Evolutionary conservation across 1,140 invertebrate species (phyloP).

Genomic region (Aphis craccivora): DNA sequence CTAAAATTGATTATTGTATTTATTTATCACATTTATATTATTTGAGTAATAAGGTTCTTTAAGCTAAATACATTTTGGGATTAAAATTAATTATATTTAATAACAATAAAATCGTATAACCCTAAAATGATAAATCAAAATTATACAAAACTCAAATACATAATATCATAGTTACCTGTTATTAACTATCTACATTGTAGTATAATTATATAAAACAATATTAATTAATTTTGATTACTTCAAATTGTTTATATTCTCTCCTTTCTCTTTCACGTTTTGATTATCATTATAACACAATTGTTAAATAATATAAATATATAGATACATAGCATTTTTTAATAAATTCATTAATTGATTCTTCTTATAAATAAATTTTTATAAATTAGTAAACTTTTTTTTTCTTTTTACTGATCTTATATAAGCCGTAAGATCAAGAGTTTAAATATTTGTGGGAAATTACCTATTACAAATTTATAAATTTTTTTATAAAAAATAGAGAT

Average conservation of each 20-base stretch:
- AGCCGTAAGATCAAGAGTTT: too few species aligned
- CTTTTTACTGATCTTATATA: too few species aligned
- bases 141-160: background rate
- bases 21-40: background rate
- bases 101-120: background rate
- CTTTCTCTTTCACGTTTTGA: background rate
- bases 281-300: background rate
- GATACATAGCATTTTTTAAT: background rate
- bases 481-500: too few species aligned
- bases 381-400: too few species aligned
- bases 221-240: background rate
- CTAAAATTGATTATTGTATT: background rate
- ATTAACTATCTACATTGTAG: background rate
- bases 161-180: background rate
- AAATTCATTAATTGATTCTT: background rate
- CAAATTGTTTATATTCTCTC: background rate
- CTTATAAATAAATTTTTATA: too few species aligned
- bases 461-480: too few species aligned
- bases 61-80: background rate
- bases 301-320: background rate
- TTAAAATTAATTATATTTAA: background rate
- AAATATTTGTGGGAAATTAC: too few species aligned
- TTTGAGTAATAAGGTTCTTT: background rate
- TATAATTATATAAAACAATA: background rate
- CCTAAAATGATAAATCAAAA: background rate